phyloP scores from a whole-genome alignment of 2,888 invertebrate species.

The Chouioia cunea region DNA sequence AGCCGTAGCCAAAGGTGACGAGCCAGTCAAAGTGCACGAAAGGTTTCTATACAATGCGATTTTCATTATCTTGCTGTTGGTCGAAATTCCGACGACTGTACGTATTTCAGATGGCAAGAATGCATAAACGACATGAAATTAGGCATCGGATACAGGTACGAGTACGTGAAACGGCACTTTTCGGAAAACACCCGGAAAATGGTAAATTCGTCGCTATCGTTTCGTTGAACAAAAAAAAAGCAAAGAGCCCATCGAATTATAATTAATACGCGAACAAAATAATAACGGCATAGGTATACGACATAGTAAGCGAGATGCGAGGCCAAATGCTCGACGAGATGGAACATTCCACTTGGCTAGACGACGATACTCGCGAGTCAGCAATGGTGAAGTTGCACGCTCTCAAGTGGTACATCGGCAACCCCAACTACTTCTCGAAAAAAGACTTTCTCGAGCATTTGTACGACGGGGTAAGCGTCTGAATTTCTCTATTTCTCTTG shows the following conservation, averaged over 20 bases:
- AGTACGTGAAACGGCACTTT: slow-evolving; percentile 29
- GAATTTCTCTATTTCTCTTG: background rate
- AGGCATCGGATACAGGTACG: slow-evolving; percentile 38
- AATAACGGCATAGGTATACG: slow-evolving; percentile 32
- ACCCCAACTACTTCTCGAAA: slow-evolving; percentile 39
- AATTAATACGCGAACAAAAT: slow-evolving; percentile 14
- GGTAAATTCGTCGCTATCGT: slow-evolving; percentile 21
- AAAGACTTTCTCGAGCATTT: slow-evolving; percentile 32
- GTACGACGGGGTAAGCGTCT: slow-evolving; percentile 42
- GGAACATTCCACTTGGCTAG: slow-evolving; percentile 44
- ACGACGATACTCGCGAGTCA: slow-evolving; percentile 30
- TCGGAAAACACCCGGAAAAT: slow-evolving; percentile 14
- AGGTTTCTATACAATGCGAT: slow-evolving; percentile 32
- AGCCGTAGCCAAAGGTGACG: background rate
- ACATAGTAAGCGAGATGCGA: slow-evolving; percentile 43
- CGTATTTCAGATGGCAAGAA: slow-evolving; percentile 42
- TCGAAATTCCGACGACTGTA: background rate
- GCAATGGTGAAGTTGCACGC: slow-evolving; percentile 43
- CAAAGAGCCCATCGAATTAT: slow-evolving; percentile 9
- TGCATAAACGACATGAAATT: slow-evolving; percentile 42
- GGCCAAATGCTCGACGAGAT: slow-evolving; percentile 42
- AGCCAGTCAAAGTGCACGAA: slow-evolving; percentile 15
- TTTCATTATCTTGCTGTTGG: background rate
- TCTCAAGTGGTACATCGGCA: slow-evolving; percentile 40
- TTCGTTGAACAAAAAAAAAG: background rate